Evolutionary conservation across 1,140 invertebrate species (phyloP).

Genomic region (Theocolax elegans): DNA sequence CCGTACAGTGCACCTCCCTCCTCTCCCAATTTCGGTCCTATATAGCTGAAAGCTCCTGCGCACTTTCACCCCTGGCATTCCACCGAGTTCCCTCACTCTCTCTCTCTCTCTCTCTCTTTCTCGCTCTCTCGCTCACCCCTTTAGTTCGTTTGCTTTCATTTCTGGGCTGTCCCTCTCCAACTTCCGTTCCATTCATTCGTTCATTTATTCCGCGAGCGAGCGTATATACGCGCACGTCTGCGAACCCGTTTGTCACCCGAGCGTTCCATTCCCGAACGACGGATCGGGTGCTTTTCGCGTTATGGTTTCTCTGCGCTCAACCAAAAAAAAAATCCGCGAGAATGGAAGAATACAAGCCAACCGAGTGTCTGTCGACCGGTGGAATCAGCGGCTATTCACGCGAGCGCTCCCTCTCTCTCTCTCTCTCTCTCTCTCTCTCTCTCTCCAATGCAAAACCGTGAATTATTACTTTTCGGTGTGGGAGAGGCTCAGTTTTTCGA

Average conservation of each 20-base stretch:
- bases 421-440: neutral
- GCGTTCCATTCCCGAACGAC: slow-evolving; percentile 48
- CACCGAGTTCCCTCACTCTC: no score
- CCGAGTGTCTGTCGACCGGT: neutral
- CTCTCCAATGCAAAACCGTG: slow-evolving; percentile 17
- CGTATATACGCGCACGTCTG: slow-evolving; percentile 26
- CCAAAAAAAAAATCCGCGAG: neutral
- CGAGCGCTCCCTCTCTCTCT: neutral
- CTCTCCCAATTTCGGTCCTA: neutral
- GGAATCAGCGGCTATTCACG: slow-evolving; percentile 16
- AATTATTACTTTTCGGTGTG: slow-evolving; percentile 28
- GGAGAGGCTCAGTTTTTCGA: no score
- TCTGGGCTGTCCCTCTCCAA: slow-evolving; percentile 37
- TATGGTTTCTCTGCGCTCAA: slow-evolving; percentile 17
- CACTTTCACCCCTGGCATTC: slow-evolving; percentile 63
- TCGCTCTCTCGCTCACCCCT: no score
- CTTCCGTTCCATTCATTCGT: slow-evolving; percentile 46
- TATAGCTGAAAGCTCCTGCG: slow-evolving; percentile 37
- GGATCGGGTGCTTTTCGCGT: slow-evolving; percentile 44
- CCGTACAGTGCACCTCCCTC: slow-evolving; percentile 34
- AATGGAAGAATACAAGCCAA: slow-evolving; percentile 5
- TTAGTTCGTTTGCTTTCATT: slow-evolving; percentile 51
- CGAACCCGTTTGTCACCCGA: slow-evolving; percentile 56
- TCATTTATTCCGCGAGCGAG: slow-evolving; percentile 47
- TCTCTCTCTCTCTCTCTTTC: no score